Evolutionary conservation across 1,140 invertebrate genomes (phyloP).

Genomic region (Cydia amplana): DNA sequence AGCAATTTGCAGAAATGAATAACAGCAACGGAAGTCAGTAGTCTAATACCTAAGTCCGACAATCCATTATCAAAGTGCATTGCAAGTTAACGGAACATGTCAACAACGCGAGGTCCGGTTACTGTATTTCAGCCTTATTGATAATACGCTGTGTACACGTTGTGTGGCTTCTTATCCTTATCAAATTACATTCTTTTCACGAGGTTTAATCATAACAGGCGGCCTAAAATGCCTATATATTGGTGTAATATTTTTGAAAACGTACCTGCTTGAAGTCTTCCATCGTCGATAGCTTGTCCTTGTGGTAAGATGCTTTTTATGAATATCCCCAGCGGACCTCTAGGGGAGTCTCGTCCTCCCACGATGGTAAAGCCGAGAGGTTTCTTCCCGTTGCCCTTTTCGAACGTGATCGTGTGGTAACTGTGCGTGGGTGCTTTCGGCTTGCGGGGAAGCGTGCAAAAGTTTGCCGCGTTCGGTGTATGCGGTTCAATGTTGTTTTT

Average conservation of each 20-base stretch:
- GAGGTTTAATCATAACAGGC: constrained; percentile 33
- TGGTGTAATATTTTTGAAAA: constrained; percentile 6
- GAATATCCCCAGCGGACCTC: constrained; percentile 93
- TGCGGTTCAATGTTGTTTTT: constrained; percentile 66
- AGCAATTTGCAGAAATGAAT: neutral
- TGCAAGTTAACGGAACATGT: constrained; percentile 18
- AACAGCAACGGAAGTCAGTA: constrained; percentile 4
- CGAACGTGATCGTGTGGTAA: constrained; percentile 88
- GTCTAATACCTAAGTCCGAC: neutral
- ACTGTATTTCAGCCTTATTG: constrained; percentile 39
- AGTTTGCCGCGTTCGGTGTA: constrained; percentile 82
- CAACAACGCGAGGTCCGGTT: constrained; percentile 10
- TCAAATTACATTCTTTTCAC: constrained; percentile 54
- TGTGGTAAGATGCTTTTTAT: constrained; percentile 93
- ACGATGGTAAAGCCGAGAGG: constrained; percentile 95
- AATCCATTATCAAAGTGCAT: constrained; percentile 25
- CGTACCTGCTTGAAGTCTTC: constrained; percentile 85
- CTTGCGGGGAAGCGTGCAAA: constrained; percentile 85
- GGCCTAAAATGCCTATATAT: constrained; percentile 18
- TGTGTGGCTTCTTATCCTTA: constrained; percentile 53
- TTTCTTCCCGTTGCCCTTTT: constrained; percentile 91
- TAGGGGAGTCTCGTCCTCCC: constrained; percentile 92
- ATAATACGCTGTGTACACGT: constrained; percentile 42
- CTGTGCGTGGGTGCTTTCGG: constrained; percentile 84
- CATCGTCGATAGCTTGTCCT: constrained; percentile 93